Conservation (phyloP, 2,888 invertebrate genomes). For the Leucozona laternaria region DNA sequence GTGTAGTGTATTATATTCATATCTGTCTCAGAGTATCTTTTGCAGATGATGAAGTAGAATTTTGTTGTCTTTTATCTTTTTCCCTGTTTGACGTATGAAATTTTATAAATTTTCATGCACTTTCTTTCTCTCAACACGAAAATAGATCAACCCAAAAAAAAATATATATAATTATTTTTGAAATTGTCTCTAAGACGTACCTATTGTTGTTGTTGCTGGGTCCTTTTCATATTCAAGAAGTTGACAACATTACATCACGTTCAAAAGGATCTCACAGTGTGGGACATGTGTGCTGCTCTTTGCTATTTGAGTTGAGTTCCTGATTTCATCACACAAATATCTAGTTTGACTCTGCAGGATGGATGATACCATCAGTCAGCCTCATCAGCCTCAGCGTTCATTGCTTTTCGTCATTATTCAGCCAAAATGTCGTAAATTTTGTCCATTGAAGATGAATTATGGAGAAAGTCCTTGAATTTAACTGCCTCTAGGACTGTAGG, state of each 20-base stretch:
- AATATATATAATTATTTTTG: conserved; percentile 3
- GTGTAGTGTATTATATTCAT: conserved; percentile 70
- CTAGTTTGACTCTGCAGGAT: conserved; percentile 35
- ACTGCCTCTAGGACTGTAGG: conserved; percentile 5
- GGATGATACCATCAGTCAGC: conserved; percentile 21
- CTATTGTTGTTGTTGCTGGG: conserved; percentile 13
- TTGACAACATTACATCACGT: conserved; percentile 70
- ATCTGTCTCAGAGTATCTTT: conserved; percentile 68
- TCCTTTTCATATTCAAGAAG: conserved; percentile 36
- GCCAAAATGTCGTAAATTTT: conserved; percentile 60
- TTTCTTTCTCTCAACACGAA: conserved; percentile 64
- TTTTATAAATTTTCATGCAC: conserved; percentile 59
- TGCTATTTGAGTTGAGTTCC: conserved; percentile 6
- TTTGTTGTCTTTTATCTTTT: conserved; percentile 31
- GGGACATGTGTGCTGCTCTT: conserved; percentile 59
- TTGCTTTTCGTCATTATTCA: conserved; percentile 58
- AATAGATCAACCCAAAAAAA: conserved; percentile 64
- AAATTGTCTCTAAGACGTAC: conserved; percentile 11
- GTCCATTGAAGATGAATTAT: conserved; percentile 66
- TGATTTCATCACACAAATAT: conserved; percentile 25
- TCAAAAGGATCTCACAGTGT: conserved; percentile 66
- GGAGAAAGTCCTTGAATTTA: conserved; percentile 41
- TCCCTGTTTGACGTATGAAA: conserved; percentile 26
- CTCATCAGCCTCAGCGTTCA: conserved; percentile 12
- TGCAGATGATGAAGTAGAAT: conserved; percentile 21